Conservation (phyloP, 2,113 vertebrate species). For the Nothobranchius furzeri region DNA sequence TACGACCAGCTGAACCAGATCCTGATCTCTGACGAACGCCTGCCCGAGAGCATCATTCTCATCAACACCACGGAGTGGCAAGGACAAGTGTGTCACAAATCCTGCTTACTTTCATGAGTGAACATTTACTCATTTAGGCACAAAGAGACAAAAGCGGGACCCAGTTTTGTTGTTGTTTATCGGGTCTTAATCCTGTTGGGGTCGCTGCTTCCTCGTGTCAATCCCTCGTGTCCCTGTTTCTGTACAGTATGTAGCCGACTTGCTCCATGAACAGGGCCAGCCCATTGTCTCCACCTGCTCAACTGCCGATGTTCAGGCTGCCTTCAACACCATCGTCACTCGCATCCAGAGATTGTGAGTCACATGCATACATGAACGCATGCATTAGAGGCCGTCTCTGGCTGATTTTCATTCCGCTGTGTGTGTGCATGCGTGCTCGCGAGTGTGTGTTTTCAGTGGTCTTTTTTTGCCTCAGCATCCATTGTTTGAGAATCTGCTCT, state of each 20-base stretch:
- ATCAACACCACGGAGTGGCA: slow-evolving; percentile 83
- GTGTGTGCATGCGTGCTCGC: background rate
- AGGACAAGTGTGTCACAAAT: slow-evolving; percentile 73
- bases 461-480: slow-evolving; percentile 18
- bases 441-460: slow-evolving; percentile 22
- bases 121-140: too few relatives aligned
- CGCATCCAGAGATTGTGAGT: slow-evolving; percentile 85
- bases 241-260: slow-evolving; percentile 74
- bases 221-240: slow-evolving; percentile 33
- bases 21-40: slow-evolving; percentile 80
- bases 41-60: slow-evolving; percentile 82
- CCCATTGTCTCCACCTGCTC: slow-evolving; percentile 83
- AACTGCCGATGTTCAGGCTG: slow-evolving; percentile 79
- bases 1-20: slow-evolving; percentile 85
- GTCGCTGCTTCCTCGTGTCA: slow-evolving; percentile 7
- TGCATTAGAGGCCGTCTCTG: background rate
- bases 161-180: background rate
- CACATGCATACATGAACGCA: slow-evolving; percentile 13
- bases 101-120: too few relatives aligned
- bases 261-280: slow-evolving; percentile 78
- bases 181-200: background rate
- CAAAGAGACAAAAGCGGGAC: too few relatives aligned
- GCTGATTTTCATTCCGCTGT: background rate
- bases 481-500: slow-evolving; percentile 22
- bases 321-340: slow-evolving; percentile 83